Evolutionary conservation across 1,140 invertebrate genomes (phyloP).

Genomic region (Caenorhabditis latens): DNA sequence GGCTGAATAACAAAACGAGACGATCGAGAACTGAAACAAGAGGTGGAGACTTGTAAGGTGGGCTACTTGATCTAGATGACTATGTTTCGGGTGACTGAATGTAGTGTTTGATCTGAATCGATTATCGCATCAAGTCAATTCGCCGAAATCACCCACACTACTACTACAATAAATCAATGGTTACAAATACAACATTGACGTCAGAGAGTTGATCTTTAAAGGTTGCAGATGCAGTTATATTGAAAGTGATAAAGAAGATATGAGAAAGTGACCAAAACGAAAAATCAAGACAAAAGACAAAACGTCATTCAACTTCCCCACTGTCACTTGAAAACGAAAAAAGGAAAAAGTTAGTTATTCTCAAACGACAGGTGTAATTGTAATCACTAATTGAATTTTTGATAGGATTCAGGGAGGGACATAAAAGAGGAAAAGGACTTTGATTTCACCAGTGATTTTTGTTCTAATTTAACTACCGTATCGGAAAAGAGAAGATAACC

Average conservation of each 20-base stretch:
- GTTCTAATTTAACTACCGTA: constrained; percentile 10
- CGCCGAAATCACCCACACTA: constrained; percentile 18
- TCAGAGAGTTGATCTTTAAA: constrained; percentile 2
- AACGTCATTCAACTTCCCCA: not conserved
- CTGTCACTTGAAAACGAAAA: too few relatives aligned
- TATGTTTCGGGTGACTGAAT: constrained; percentile 24
- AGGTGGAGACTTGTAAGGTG: not conserved
- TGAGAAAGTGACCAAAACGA: not conserved
- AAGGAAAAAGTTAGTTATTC: not conserved
- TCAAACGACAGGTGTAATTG: not conserved
- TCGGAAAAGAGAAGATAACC: not conserved
- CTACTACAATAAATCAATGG: not conserved
- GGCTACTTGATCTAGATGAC: constrained; percentile 48
- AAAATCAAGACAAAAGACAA: not conserved
- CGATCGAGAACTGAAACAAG: not conserved
- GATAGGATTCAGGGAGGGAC: not conserved
- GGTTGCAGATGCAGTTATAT: not conserved
- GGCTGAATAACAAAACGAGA: constrained; percentile 7
- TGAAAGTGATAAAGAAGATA: not conserved
- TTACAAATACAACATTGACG: not conserved
- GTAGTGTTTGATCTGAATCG: constrained; percentile 51
- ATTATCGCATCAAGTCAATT: constrained; percentile 29
- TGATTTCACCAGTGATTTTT: not conserved
- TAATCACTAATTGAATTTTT: constrained; percentile 41
- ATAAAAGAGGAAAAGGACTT: not conserved